These are phyloP conservation scores for Vultur gryphus DNA, from an alignment of 2,797 vertebrate genomes.

Conservation along the genomic window DNA sequence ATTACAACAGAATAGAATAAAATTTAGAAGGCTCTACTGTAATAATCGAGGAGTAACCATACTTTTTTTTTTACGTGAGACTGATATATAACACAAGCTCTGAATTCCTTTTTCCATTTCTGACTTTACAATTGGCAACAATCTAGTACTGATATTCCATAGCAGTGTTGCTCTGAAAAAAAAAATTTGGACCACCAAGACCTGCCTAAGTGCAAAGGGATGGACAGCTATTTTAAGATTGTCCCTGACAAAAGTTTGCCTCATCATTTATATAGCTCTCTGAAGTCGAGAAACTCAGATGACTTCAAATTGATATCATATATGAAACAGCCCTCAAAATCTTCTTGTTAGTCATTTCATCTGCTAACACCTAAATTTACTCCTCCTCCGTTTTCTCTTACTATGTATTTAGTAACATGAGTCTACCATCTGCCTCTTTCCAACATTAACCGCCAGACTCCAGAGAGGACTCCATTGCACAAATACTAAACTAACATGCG, in stretches of 20 bases:
- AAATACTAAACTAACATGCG: neutral
- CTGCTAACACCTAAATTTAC: neutral
- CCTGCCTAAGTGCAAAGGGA: neutral
- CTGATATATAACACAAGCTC: neutral
- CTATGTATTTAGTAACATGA: neutral
- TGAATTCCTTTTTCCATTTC: neutral
- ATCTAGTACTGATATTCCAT: neutral
- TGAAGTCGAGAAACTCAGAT: neutral
- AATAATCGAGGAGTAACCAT: neutral
- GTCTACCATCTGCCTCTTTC: slow-evolving; percentile 23
- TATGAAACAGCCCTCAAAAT: neutral
- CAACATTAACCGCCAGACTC: neutral
- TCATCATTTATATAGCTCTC: neutral
- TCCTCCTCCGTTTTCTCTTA: neutral
- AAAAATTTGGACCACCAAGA: neutral
- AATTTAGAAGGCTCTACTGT: neutral
- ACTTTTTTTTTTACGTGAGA: neutral
- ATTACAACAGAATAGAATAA: neutral
- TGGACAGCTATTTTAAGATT: neutral
- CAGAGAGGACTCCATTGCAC: neutral
- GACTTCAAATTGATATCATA: neutral
- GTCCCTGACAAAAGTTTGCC: neutral
- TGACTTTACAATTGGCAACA: neutral
- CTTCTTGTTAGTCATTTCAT: slow-evolving; percentile 16
- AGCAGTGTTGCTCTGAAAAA: neutral